Evolutionary conservation across 2,797 vertebrate species (phyloP).

Genomic region (Nannoperca obscura): DNA sequence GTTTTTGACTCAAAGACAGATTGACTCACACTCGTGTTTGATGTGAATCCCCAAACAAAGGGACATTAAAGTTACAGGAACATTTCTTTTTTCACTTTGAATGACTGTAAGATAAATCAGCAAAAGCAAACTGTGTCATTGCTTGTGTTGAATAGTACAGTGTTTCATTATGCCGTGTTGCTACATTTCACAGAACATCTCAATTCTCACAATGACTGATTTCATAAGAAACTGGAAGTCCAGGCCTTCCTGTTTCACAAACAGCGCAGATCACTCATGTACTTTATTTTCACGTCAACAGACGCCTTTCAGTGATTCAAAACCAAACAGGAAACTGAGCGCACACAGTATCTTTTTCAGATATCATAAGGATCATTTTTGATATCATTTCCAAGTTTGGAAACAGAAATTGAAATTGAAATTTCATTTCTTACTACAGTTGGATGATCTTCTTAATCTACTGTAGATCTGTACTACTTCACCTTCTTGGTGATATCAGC

Average conservation of each 20-base stretch:
- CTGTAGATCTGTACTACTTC: neutral
- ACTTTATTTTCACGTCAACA: slow-evolving; percentile 24
- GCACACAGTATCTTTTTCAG: neutral
- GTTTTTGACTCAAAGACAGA: neutral
- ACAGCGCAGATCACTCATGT: neutral
- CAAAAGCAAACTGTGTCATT: neutral
- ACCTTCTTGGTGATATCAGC: neutral
- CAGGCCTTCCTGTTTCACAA: slow-evolving; percentile 63
- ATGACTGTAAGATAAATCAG: neutral
- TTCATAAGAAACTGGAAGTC: slow-evolving; percentile 67
- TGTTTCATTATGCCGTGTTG: neutral
- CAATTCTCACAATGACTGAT: slow-evolving; percentile 55
- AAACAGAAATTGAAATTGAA: neutral
- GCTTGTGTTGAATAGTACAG: neutral
- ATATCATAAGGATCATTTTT: neutral
- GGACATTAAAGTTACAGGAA: too few relatives aligned
- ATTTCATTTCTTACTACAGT: neutral
- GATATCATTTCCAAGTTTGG: neutral
- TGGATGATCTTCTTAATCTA: neutral
- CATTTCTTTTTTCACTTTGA: neutral
- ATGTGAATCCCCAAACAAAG: neutral
- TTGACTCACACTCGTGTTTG: neutral
- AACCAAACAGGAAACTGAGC: slow-evolving; percentile 25
- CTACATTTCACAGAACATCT: slow-evolving; percentile 42
- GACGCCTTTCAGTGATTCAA: slow-evolving; percentile 29